These are phyloP conservation scores for Rhabdornis inornatus DNA, from an alignment of 2,113 vertebrate genomes.

Conservation along the genomic window DNA sequence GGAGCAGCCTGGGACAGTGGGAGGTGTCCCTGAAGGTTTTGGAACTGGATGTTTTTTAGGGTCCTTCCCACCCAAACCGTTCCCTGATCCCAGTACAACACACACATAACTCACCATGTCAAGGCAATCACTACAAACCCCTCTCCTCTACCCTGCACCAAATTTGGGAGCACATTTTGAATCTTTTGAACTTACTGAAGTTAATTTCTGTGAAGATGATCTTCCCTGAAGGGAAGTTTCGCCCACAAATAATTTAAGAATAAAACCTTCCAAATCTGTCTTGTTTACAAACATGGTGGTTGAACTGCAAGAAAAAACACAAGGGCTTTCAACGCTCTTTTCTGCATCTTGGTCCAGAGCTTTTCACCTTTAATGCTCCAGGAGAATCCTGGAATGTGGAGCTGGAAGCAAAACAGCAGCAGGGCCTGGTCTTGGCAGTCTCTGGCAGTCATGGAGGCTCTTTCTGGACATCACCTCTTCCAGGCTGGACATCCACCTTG, in stretches of 20 bases:
- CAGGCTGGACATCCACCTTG: background rate
- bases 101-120: fast-evolving
- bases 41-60: fast-evolving
- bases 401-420: background rate
- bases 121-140: background rate
- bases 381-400: background rate
- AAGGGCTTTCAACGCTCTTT: fast-evolving
- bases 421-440: background rate
- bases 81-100: background rate
- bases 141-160: background rate
- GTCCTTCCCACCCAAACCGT: background rate
- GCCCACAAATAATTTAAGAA: background rate
- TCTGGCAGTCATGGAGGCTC: fast-evolving
- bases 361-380: background rate
- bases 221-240: background rate
- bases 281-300: background rate
- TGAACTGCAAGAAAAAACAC: background rate
- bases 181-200: background rate
- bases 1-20: fast-evolving
- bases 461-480: background rate
- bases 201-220: background rate
- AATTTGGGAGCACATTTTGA: background rate
- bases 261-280: background rate
- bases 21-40: background rate
- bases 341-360: background rate